Evolutionary conservation across 2,888 invertebrate genomes (phyloP).

Genomic region (Eilema depressum): DNA sequence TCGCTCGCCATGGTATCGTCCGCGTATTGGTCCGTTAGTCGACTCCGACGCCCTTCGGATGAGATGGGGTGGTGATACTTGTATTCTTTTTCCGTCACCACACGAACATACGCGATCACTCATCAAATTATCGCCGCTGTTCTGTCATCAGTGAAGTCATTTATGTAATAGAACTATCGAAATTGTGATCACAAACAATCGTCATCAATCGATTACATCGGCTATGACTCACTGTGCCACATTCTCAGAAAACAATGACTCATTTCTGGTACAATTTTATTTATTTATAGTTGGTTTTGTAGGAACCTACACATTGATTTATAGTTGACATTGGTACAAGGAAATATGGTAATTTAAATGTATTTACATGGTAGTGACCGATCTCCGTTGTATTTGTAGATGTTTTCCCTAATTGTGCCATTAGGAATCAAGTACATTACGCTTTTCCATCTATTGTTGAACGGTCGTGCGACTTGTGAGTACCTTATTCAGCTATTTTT

Average conservation of each 20-base stretch:
- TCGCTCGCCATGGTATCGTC: too few species aligned
- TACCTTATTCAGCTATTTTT: background rate
- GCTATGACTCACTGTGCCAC: slow-evolving; percentile 43
- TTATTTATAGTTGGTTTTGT: slow-evolving; percentile 36
- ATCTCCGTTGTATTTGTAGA: slow-evolving; percentile 1
- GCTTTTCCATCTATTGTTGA: slow-evolving; percentile 10
- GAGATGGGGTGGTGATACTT: too few species aligned
- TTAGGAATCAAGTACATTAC: slow-evolving; percentile 21
- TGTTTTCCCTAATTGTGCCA: slow-evolving; percentile 38
- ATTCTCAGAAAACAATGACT: slow-evolving; percentile 46
- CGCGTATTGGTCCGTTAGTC: too few species aligned
- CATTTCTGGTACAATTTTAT: slow-evolving; percentile 37
- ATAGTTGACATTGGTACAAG: background rate
- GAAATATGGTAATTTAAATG: slow-evolving; percentile 22
- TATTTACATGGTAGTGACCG: background rate
- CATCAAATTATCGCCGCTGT: background rate
- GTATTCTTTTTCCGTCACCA: too few species aligned
- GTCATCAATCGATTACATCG: slow-evolving; percentile 49
- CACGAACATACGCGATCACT: background rate
- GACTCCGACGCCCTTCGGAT: too few species aligned
- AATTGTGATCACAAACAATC: slow-evolving; percentile 42
- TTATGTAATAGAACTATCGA: slow-evolving; percentile 34
- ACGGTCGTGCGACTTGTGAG: slow-evolving; percentile 6
- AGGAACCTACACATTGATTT: slow-evolving; percentile 32
- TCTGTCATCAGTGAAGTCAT: slow-evolving; percentile 34